A percentile compares a stretch with the other conserved stretches of the same genome.
These are phyloP conservation scores for Euwallacea similis DNA, from an alignment of 1,140 invertebrate species.

Conservation along the genomic window DNA sequence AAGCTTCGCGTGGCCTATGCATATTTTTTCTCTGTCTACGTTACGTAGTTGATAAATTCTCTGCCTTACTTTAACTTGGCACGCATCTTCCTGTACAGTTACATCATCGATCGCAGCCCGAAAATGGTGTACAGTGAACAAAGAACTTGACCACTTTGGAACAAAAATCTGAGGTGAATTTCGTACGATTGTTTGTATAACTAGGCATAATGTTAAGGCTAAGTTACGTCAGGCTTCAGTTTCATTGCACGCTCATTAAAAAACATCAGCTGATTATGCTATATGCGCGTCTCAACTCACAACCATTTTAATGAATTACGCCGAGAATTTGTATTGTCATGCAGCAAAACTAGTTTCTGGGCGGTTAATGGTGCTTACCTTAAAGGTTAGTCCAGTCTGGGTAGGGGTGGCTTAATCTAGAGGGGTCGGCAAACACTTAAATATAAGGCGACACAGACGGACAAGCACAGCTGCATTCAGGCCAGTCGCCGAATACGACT, in stretches of 20 bases:
- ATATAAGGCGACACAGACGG: constrained; percentile 24
- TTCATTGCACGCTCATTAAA: neutral
- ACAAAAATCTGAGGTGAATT: neutral
- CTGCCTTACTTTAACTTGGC: neutral
- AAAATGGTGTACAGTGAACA: constrained; percentile 22
- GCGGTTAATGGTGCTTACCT: constrained; percentile 29
- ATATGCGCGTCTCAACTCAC: neutral
- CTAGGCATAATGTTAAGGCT: no score
- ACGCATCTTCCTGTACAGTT: constrained; percentile 27
- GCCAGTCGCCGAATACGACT: constrained; percentile 44
- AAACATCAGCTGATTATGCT: neutral
- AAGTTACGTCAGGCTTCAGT: no score
- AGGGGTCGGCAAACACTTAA: constrained; percentile 45
- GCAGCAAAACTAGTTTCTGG: no score
- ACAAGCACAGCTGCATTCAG: constrained; percentile 46
- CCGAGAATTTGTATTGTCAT: no score
- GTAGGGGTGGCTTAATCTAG: constrained; percentile 28
- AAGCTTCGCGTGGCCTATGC: constrained; percentile 1
- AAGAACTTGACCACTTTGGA: neutral
- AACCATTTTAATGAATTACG: neutral
- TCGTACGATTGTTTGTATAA: no score
- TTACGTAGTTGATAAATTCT: neutral
- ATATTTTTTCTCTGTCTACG: constrained; percentile 10
- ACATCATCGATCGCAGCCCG: constrained; percentile 44
- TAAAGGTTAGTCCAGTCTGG: constrained; percentile 7